A percentile compares a stretch with the other conserved stretches of the same genome.
Evolutionary conservation across 1,140 invertebrate genomes (phyloP).

Genomic region (Musca vetustissima): DNA sequence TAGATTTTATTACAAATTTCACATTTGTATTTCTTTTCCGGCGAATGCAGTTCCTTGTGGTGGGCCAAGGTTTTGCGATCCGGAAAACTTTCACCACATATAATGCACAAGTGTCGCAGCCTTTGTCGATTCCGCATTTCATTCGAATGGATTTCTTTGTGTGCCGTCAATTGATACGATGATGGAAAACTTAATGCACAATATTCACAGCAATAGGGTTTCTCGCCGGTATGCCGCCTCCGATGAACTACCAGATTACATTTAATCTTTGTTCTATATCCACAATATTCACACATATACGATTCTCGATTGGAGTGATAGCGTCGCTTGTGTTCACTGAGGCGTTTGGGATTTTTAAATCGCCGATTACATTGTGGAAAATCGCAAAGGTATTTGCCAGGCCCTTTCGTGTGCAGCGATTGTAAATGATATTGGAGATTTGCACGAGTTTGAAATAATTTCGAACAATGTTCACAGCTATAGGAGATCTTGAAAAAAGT

Average conservation of each 20-base stretch:
- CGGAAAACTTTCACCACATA: constrained; percentile 77
- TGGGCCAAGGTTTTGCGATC: constrained; percentile 71
- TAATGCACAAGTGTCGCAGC: constrained; percentile 69
- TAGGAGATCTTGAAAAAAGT: too few relatives aligned
- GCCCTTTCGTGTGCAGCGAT: neutral
- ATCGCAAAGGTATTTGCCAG: neutral
- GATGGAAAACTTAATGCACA: constrained; percentile 78
- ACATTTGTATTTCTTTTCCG: constrained; percentile 47
- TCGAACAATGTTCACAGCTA: too few relatives aligned
- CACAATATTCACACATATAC: constrained; percentile 8
- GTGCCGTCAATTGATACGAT: constrained; percentile 78
- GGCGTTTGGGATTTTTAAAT: constrained; percentile 18
- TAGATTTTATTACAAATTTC: constrained; percentile 49
- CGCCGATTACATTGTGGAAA: neutral
- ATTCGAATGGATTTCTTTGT: neutral
- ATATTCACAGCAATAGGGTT: constrained; percentile 70
- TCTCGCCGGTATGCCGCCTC: constrained; percentile 69
- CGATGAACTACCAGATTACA: constrained; percentile 2
- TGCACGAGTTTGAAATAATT: too few relatives aligned
- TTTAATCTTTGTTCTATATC: constrained; percentile 4
- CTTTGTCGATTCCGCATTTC: neutral
- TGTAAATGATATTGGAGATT: neutral
- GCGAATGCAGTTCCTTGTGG: constrained; percentile 45
- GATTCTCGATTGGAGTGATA: constrained; percentile 3
- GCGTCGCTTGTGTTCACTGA: constrained; percentile 11